Base-by-base conservation (phyloP, 2,797 vertebrate genomes). In the Thaleichthys pacificus region DNA sequence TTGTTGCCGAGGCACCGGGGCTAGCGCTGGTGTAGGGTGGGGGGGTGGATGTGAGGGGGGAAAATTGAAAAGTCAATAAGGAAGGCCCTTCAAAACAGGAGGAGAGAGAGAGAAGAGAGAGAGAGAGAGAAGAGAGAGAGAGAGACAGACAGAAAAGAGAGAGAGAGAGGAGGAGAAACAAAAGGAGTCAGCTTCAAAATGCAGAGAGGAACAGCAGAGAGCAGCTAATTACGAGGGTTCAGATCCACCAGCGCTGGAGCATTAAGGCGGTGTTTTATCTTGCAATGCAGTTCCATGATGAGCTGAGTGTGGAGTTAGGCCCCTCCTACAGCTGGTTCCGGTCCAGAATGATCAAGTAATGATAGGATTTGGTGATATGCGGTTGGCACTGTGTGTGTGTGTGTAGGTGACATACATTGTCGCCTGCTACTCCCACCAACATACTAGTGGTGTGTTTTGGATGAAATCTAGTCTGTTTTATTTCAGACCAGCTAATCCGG, bases 11-110 rank as follows among this genome's bases (percentile, higher is more conserved):
- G 76, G 78, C 75, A 32, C 74, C 19, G 81, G 80, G 70, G 77
- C 75, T 77, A 80, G 62, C n/a, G 72, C 76, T 78, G 74, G 80
- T 70, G 80, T 76, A 81, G 78, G 84, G 86, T 77, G 84, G 86
- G 85, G 60, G 32, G 32, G 32, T 86, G 90, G 84, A 85, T 89
- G 86, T 69, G 82, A 90, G 87, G 85, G 81, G 80, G 32, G 32
- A 90, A 91, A 91, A 92, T 90, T 91, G 91, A 88, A 92, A 93
- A 91, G 91, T 93, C 92, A 93, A 94, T 93, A 93, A 88, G 14
- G 32, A 84, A 84, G 84, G 81, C 77, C 76, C 71, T 68, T 12
- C 57, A 80, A 82, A 86, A 81, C 72, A 72, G 74, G 35, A 66
- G 51, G 69, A 61, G 73, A 74, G 74, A 69, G 78, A 74, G 77